A percentile compares a stretch with the other conserved stretches of the same genome.
Conservation (phyloP, 2,797 vertebrate genomes). For the Leptoclinus maculatus region DNA sequence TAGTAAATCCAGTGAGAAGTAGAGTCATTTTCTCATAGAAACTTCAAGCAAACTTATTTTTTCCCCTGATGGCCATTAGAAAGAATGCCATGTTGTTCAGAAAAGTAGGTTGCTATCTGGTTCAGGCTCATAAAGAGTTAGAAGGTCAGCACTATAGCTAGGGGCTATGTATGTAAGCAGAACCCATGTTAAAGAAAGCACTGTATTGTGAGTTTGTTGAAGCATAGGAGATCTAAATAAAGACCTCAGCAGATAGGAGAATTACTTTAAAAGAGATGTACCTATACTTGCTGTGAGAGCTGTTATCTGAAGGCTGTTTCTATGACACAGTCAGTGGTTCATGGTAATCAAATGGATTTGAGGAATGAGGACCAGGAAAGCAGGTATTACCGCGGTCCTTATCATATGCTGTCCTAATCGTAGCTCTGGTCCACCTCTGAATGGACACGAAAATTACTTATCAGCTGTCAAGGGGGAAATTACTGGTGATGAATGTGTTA, state of each 20-base stretch:
- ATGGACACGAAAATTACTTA: constrained; percentile 75
- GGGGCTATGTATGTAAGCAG: not conserved
- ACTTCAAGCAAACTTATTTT: not conserved
- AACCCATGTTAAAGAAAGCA: not conserved
- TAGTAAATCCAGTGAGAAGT: no score
- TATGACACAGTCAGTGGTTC: constrained; percentile 32
- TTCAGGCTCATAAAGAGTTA: not conserved
- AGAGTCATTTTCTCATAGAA: not conserved
- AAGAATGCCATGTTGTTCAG: not conserved
- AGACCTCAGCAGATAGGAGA: not conserved
- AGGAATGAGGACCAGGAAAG: constrained; percentile 56
- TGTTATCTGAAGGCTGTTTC: constrained; percentile 6
- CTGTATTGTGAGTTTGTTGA: not conserved
- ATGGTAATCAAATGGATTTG: constrained; percentile 53
- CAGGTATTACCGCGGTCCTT: constrained; percentile 60
- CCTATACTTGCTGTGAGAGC: not conserved
- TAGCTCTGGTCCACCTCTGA: constrained; percentile 63
- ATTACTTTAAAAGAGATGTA: not conserved
- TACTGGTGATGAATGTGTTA: constrained; percentile 61
- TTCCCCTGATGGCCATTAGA: not conserved
- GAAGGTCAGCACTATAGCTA: not conserved
- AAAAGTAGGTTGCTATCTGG: not conserved
- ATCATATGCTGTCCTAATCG: constrained; percentile 62
- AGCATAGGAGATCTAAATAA: not conserved
- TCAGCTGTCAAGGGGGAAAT: constrained; percentile 76